These are phyloP conservation scores for Rhodeus uyekii DNA, from an alignment of 2,797 vertebrate genomes.

Conservation along the genomic window DNA sequence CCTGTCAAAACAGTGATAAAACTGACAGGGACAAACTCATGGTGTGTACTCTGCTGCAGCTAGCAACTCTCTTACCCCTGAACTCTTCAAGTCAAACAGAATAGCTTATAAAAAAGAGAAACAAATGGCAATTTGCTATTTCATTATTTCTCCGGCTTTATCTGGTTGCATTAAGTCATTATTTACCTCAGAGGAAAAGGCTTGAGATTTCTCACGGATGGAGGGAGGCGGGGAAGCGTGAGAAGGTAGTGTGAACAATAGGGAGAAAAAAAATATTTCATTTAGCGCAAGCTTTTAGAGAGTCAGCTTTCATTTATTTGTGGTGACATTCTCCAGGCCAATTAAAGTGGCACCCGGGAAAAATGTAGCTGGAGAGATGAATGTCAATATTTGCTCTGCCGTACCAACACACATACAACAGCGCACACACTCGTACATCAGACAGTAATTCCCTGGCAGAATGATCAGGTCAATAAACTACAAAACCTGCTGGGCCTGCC, in stretches of 20 bases:
- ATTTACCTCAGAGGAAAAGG: constrained; percentile 59
- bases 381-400: constrained; percentile 57
- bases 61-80: constrained; percentile 41
- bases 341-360: constrained; percentile 42
- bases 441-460: constrained; percentile 47
- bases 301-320: constrained; percentile 45
- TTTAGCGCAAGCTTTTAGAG: constrained; percentile 33
- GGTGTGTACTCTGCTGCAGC: constrained; percentile 43
- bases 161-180: constrained; percentile 47
- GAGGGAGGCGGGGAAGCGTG: constrained; percentile 44
- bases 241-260: constrained; percentile 42
- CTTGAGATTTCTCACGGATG: constrained; percentile 55
- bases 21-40: constrained; percentile 9
- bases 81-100: constrained; percentile 49
- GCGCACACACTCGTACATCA: constrained; percentile 36
- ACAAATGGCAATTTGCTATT: constrained; percentile 49
- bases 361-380: constrained; percentile 41
- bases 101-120: constrained; percentile 48
- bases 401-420: constrained; percentile 14
- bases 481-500: constrained; percentile 21
- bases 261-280: constrained; percentile 31
- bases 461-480: constrained; percentile 54
- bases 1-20: constrained; percentile 36
- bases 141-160: constrained; percentile 40
- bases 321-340: constrained; percentile 44